Conservation (phyloP, 1,140 invertebrate genomes). For the Leptinotarsa lineolata region DNA sequence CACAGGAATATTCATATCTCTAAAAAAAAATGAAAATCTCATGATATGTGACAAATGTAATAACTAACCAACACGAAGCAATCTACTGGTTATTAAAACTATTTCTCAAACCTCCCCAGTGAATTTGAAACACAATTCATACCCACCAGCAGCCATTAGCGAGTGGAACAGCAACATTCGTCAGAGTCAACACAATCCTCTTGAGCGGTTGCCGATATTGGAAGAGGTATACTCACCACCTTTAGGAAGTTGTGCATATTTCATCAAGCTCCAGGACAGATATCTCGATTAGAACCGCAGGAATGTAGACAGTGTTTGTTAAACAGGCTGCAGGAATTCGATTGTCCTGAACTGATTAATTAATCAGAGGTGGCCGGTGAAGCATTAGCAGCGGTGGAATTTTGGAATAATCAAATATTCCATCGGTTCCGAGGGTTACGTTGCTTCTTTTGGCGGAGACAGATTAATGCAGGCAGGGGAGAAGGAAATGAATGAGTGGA, state of each 20-base stretch:
- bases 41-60: too few relatives aligned
- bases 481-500: background rate
- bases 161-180: background rate
- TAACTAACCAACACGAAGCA: background rate
- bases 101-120: background rate
- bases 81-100: background rate
- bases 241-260: conserved; percentile 32
- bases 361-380: conserved; percentile 30
- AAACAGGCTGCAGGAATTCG: conserved; percentile 39
- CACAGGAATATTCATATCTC: too few relatives aligned
- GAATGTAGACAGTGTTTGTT: conserved; percentile 39
- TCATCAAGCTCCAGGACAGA: conserved; percentile 36
- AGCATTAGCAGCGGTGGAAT: conserved; percentile 23
- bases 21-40: too few relatives aligned
- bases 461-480: background rate
- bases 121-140: background rate
- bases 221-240: background rate
- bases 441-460: background rate
- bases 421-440: background rate
- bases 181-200: background rate
- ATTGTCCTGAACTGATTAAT: conserved; percentile 41
- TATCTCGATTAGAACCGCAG: conserved; percentile 36
- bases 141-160: background rate
- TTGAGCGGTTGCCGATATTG: background rate
- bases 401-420: conserved; percentile 37